Conservation (phyloP, 2,888 invertebrate species). For the Cantharis lateralis region DNA sequence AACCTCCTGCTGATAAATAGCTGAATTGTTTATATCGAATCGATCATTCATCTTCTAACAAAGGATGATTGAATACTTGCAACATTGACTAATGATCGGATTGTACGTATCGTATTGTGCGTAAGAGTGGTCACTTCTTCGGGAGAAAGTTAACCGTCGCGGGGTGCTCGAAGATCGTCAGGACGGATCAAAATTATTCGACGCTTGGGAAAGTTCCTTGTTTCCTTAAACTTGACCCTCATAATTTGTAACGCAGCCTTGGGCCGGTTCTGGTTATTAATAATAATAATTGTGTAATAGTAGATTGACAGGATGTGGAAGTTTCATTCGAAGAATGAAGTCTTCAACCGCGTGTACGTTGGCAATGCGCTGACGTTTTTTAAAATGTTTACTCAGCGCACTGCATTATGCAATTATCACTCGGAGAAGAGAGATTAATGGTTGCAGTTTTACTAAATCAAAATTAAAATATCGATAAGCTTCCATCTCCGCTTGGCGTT, state of each 20-base stretch:
- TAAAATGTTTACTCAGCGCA: not conserved
- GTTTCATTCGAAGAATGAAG: not conserved
- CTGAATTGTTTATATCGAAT: slow-evolving; percentile 13
- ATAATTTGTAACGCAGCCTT: not conserved
- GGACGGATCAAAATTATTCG: not conserved
- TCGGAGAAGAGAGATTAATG: not conserved
- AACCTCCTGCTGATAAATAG: slow-evolving; percentile 7
- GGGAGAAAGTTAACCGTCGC: slow-evolving; percentile 10
- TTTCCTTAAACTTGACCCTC: not conserved
- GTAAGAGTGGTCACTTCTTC: slow-evolving; percentile 1
- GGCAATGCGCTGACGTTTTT: not conserved
- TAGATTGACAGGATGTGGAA: not conserved
- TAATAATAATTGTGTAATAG: not conserved
- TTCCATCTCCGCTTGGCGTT: not conserved
- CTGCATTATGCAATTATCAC: not conserved
- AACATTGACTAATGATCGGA: slow-evolving; percentile 20
- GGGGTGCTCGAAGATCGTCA: not conserved
- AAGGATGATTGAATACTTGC: slow-evolving; percentile 25
- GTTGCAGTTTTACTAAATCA: not conserved
- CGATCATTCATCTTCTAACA: slow-evolving; percentile 18
- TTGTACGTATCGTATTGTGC: slow-evolving; percentile 6
- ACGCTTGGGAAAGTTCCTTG: not conserved
- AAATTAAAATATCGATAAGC: not conserved
- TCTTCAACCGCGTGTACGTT: not conserved
- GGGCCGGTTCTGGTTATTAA: not conserved